A percentile compares a stretch with the other conserved stretches of the same genome.
phyloP scores from a whole-genome alignment of 2,888 invertebrate genomes.

The Alloplasta piceator region DNA sequence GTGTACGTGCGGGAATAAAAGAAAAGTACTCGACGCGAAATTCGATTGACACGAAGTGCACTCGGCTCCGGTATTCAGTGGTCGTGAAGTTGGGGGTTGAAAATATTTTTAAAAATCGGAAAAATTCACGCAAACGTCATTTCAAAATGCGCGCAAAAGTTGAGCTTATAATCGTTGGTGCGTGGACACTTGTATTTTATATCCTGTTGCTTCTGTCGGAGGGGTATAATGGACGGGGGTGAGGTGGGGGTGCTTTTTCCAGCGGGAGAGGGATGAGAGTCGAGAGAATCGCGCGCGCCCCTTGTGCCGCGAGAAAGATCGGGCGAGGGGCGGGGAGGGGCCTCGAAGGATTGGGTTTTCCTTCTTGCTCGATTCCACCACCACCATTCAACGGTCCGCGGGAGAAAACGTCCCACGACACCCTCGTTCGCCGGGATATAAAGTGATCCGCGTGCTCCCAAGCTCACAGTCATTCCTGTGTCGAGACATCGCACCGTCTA shows the following conservation, averaged over 20 bases:
- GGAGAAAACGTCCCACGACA: constrained; percentile 61
- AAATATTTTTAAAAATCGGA: no score
- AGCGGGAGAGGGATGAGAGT: constrained; percentile 28
- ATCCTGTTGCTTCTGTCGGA: constrained; percentile 50
- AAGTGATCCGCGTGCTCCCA: constrained; percentile 80
- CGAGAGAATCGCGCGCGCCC: not conserved
- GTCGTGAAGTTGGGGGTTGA: no score
- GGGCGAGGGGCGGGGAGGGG: constrained; percentile 55
- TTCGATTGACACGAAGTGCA: no score
- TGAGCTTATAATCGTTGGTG: not conserved
- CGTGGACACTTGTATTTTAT: not conserved
- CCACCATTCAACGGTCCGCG: constrained; percentile 60
- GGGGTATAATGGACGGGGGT: not conserved
- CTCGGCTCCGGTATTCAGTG: no score
- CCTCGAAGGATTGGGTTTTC: constrained; percentile 43
- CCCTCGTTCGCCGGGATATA: constrained; percentile 75
- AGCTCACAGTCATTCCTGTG: constrained; percentile 79
- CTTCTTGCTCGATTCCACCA: constrained; percentile 38
- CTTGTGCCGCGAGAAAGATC: not conserved
- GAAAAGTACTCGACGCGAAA: no score
- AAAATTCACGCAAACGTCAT: no score
- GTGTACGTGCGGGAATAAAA: no score
- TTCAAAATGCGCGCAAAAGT: not conserved
- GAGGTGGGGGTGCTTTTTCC: constrained; percentile 33
- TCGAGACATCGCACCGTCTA: constrained; percentile 64